Percentiles rank a stretch among this genome's conserved stretches.
These are phyloP conservation scores for Poecile atricapillus DNA, from an alignment of 2,113 vertebrate genomes.

Conservation along the genomic window DNA sequence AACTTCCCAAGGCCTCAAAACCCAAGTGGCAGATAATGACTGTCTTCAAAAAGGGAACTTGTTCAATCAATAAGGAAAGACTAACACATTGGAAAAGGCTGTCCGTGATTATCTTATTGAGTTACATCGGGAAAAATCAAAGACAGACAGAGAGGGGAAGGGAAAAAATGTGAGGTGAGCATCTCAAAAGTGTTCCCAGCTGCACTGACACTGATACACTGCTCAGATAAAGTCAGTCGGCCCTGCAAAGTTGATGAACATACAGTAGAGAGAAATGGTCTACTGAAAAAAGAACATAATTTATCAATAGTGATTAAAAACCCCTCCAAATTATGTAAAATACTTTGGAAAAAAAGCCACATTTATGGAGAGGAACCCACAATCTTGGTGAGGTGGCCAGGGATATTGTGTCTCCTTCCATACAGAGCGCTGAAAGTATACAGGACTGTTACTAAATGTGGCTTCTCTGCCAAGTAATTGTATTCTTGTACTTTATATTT, in stretches of 20 bases:
- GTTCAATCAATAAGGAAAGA: neutral
- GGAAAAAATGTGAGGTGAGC: neutral
- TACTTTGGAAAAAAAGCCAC: neutral
- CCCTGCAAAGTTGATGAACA: neutral
- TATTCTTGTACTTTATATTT: neutral
- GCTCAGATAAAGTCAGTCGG: neutral
- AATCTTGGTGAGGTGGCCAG: neutral
- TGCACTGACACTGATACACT: neutral
- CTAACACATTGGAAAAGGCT: neutral
- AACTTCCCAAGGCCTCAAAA: neutral
- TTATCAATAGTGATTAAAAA: neutral
- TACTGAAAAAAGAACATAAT: neutral
- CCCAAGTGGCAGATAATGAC: neutral
- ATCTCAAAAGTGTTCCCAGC: neutral
- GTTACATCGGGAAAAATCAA: neutral
- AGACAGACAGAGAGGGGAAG: neutral
- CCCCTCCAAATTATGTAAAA: neutral
- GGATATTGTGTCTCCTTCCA: neutral
- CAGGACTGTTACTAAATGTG: neutral
- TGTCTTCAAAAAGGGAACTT: neutral
- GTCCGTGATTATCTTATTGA: neutral
- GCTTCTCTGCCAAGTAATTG: conserved; percentile 18
- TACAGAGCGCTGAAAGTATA: neutral
- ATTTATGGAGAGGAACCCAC: neutral
- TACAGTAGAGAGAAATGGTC: neutral